phyloP scores from a whole-genome alignment of 92 coral and sea anemone species.

The Metridium senile region DNA sequence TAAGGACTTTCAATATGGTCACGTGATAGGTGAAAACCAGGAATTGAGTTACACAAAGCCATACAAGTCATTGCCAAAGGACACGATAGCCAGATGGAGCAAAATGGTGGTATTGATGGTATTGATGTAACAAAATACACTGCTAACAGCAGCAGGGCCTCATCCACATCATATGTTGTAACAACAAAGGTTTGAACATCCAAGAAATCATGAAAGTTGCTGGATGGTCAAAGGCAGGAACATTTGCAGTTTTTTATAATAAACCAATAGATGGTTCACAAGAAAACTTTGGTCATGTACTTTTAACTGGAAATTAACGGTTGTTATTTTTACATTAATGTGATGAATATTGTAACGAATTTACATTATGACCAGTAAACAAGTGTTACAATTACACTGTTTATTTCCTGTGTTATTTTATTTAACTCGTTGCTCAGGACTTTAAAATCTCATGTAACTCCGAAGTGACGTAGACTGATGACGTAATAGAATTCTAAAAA shows the following conservation, averaged over 20 bases:
- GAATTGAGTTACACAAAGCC: not conserved
- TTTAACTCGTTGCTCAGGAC: not conserved
- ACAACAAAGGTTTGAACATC: constrained; percentile 31
- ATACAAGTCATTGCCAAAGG: not conserved
- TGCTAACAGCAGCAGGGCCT: not conserved
- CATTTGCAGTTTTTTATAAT: not conserved
- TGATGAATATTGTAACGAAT: not conserved
- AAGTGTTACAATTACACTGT: too few relatives aligned
- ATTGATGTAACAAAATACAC: not conserved
- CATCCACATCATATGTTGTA: not conserved
- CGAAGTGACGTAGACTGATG: not conserved
- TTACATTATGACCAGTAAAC: too few relatives aligned
- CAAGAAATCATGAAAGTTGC: constrained; percentile 36
- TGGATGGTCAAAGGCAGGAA: constrained; percentile 35
- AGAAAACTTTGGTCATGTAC: not conserved
- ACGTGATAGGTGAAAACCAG: not conserved
- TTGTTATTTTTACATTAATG: not conserved
- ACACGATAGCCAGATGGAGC: not conserved
- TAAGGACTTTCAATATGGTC: too few relatives aligned
- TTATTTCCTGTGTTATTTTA: not conserved
- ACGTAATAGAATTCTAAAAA: not conserved
- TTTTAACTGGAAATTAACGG: not conserved
- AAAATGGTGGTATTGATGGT: not conserved
- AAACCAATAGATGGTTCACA: constrained; percentile 3
- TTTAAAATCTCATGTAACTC: not conserved